Evolutionary conservation across 2,113 vertebrate species (phyloP), one percentile per base, ranked within the genome.

Genomic region (Acrocephalus arundinaceus): DNA sequence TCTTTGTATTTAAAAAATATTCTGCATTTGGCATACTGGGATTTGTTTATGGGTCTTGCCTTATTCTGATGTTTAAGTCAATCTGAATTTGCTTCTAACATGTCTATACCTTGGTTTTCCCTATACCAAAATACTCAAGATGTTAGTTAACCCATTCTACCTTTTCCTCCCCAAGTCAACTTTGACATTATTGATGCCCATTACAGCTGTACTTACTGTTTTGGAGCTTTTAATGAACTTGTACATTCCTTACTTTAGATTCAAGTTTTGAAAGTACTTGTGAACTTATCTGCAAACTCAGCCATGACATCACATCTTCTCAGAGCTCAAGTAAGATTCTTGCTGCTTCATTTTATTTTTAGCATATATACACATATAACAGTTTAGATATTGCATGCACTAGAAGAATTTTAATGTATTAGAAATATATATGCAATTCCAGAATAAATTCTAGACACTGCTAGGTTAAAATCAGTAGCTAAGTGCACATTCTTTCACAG

Each of bases 261-360:
- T 95, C 99, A 99, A 39, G 97, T 98, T 93, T 96, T 99, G 78
- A 99, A 98, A 96, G 97, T 99, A 37, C 98, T 99, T 61, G 98
- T 99, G 95, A 99, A 99, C 96, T 97, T 99, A 95, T 99, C 99
- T 81, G 98, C 98, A 93, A 99, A 99, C 91, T 98, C 98, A 96
- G 98, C 98, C 92, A 98, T 98, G 98, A 97, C 98, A 96, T 98
- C 98, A 93, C 97, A 98, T 94, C 98, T 99, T 58, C 98, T 99
- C 89, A 97, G 97, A 98, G 97, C 98, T 94, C 98, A 98, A 95
- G 99, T 99, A 98, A 98, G 89, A 33, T 89, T 76, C 67, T 78
- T 95, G 54, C 52, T 39, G 3, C 88, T 80, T 65, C 27, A 12
- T 57, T 77, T 10, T 55, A 39, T 59, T 80, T 87, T 90, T 58